phyloP scores from a whole-genome alignment of 2,888 invertebrate species.

The Parnassius apollo region DNA sequence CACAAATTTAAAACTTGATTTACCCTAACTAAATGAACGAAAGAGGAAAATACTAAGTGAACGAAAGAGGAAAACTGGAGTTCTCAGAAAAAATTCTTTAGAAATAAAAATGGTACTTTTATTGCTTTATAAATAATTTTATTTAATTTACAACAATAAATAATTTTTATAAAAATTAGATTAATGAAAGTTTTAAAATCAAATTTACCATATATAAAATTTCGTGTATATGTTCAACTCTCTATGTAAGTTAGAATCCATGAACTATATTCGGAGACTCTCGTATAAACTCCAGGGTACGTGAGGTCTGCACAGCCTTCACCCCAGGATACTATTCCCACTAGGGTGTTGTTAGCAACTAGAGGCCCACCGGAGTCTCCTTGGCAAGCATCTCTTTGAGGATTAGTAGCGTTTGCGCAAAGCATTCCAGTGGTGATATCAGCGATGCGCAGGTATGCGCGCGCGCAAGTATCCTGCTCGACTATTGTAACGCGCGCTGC shows the following conservation, averaged over 20 bases:
- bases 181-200: too few species aligned
- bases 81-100: too few species aligned
- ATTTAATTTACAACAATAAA: too few species aligned
- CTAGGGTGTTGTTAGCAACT: conserved; percentile 61
- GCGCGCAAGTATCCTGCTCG: conserved; percentile 54
- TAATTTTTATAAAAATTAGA: too few species aligned
- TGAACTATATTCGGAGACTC: conserved; percentile 60
- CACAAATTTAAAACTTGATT: too few species aligned
- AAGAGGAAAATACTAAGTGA: too few species aligned
- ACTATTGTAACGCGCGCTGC: conserved; percentile 66
- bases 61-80: too few species aligned
- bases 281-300: conserved; percentile 81
- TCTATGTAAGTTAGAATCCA: conserved; percentile 51
- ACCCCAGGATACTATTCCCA: conserved; percentile 82
- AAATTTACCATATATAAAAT: too few species aligned
- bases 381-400: conserved; percentile 71
- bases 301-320: conserved; percentile 74
- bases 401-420: conserved; percentile 58
- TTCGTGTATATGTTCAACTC: not conserved
- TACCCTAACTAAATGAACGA: too few species aligned
- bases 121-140: too few species aligned
- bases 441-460: conserved; percentile 58
- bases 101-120: too few species aligned
- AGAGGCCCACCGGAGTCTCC: conserved; percentile 83
- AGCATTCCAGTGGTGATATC: conserved; percentile 63